Base-by-base conservation (phyloP, 2,113 vertebrate species). In the Cyanoliseus patagonus region DNA sequence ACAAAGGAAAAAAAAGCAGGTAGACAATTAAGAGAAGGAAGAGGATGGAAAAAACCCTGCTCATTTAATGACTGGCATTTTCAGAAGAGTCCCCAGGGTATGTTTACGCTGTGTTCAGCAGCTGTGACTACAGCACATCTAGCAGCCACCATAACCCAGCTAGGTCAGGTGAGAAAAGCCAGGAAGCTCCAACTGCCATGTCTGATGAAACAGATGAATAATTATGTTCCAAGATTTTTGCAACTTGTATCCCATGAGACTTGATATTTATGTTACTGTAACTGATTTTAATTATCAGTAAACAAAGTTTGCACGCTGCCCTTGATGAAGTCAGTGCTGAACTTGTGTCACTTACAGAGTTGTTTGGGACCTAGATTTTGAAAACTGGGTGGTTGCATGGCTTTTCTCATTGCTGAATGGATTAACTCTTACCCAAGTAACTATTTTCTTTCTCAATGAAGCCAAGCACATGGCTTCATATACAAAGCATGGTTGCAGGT, bases 101-200 rank as follows among this genome's bases (percentile, higher is more conserved):
- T 44, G 51, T 35, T 57, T 82, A 81, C 17, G 20, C 46, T 68
- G 17, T 78, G 47, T 42, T 92, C 57, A 83, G 70, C 79, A 92
- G 63, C 64, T 22, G 30, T 68, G 73, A 61, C 55, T 64, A 30
- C 39, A 79, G 86, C 74, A 59, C 1, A 0, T 39, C 28, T 7
- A 20, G 10, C 18, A 68, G 39, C 70, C 75, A 67, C 76, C 41
- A 52, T 49, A 76, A 73, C 17, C 35, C 67, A 69, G 57, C 30
- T 35, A 76, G 30, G 74, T 66, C 47, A 49, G 35, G 70, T 69
- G 62, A 79, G 57, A 92, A 91, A 95, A 95, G 62, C 77, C 70
- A 87, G 4, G 5, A 39, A 87, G 52, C 35, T 88, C 61, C 35
- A 68, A 79, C 16, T 75, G 69, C 51, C 57, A 41, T 8, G 15